Conservation (phyloP, 2,888 invertebrate species). For the Rhyacophila evoluta region DNA sequence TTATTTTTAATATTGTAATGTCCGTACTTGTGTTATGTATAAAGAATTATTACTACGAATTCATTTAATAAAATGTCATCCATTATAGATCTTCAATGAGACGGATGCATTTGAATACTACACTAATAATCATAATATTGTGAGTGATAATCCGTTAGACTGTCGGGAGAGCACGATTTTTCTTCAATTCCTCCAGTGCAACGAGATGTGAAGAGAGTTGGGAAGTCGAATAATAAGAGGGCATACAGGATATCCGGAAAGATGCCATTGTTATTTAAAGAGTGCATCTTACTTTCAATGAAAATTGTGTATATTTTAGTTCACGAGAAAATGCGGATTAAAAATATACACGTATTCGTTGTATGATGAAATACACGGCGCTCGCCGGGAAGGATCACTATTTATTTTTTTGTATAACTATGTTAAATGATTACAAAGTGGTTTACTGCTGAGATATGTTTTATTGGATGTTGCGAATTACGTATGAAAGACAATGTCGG, state of each 20-base stretch:
- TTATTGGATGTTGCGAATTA: too few relatives aligned
- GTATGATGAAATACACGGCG: too few relatives aligned
- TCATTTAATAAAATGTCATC: not conserved
- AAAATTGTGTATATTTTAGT: not conserved
- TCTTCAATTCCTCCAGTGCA: not conserved
- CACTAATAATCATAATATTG: not conserved
- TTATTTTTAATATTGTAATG: too few relatives aligned
- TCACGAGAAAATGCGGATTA: not conserved
- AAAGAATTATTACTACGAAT: not conserved
- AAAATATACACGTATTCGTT: not conserved
- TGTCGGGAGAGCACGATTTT: not conserved
- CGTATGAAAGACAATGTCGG: too few relatives aligned
- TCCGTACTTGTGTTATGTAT: not conserved
- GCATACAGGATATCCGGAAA: not conserved
- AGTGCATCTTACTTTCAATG: not conserved
- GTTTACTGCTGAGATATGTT: too few relatives aligned
- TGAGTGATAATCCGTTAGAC: not conserved
- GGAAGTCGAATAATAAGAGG: not conserved
- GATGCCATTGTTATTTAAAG: not conserved
- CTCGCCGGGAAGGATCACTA: too few relatives aligned
- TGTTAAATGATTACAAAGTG: too few relatives aligned
- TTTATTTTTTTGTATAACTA: too few relatives aligned
- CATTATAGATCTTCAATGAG: not conserved
- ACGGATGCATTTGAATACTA: slow-evolving; percentile 3
- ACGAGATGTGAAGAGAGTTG: not conserved